phyloP scores from a whole-genome alignment of 2,797 vertebrate genomes.

The Cynopterus sphinx region DNA sequence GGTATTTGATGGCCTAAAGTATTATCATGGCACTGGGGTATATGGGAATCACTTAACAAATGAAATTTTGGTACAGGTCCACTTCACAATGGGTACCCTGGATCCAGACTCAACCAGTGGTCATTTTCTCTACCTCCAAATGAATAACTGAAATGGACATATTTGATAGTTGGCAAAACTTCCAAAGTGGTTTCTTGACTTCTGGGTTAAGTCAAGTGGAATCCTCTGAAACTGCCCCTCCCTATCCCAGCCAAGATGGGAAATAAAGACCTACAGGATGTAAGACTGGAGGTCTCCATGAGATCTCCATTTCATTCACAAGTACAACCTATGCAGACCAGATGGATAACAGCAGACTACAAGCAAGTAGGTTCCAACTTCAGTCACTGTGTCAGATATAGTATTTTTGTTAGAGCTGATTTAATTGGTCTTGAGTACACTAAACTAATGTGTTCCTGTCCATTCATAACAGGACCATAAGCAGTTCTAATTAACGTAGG shows the following conservation, averaged over 20 bases:
- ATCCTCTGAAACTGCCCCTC: background rate
- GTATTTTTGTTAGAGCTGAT: background rate
- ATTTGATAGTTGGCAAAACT: constrained; percentile 1
- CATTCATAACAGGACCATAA: background rate
- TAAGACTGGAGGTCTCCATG: background rate
- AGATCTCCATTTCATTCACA: background rate
- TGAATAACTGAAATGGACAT: background rate
- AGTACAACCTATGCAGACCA: background rate
- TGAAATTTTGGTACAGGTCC: background rate
- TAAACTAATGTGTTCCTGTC: background rate
- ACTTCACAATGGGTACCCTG: background rate
- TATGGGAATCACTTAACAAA: background rate
- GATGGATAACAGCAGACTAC: background rate
- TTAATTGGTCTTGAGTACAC: background rate
- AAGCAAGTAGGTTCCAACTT: background rate
- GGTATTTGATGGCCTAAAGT: background rate
- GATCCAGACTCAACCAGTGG: background rate
- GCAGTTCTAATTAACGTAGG: background rate
- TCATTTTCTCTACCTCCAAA: background rate
- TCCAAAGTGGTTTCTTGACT: background rate
- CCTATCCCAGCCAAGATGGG: background rate
- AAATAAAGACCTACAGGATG: background rate
- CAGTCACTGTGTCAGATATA: background rate
- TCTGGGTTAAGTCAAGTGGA: background rate
- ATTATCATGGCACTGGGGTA: background rate